Evolutionary conservation across 2,888 invertebrate species (phyloP).

Genomic region (Holacanthella duospinosa): DNA sequence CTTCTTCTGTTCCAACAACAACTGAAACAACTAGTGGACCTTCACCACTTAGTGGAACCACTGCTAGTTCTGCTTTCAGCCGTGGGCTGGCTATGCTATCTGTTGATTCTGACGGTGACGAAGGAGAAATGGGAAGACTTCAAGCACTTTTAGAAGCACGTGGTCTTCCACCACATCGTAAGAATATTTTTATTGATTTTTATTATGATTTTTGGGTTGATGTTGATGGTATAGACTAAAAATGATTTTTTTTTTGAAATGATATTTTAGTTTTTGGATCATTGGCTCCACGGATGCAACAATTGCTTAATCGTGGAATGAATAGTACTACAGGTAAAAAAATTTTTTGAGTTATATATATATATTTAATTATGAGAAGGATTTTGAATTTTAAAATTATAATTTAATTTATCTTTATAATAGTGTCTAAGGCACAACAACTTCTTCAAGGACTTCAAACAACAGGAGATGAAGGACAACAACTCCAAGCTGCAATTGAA

Average conservation of each 20-base stretch:
- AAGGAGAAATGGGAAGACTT: conserved; percentile 87
- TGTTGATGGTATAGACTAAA: neutral
- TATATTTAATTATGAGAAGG: neutral
- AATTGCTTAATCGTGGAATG: conserved; percentile 85
- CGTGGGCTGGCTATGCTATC: conserved; percentile 37
- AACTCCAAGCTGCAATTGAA: conserved; percentile 91
- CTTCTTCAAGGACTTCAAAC: conserved; percentile 83
- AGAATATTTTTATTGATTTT: neutral
- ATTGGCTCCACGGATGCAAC: conserved; percentile 91
- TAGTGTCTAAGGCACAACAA: conserved; percentile 84
- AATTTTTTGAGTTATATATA: neutral
- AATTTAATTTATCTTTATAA: conserved; percentile 7
- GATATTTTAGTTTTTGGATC: conserved; percentile 64
- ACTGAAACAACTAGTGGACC: conserved; percentile 11
- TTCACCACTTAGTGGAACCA: conserved; percentile 21
- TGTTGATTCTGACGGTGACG: conserved; percentile 58
- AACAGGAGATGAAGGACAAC: conserved; percentile 87
- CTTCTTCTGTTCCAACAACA: conserved; percentile 21
- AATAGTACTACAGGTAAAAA: conserved; percentile 63
- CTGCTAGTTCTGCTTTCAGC: conserved; percentile 50
- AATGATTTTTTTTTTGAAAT: neutral
- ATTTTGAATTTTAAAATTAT: neutral
- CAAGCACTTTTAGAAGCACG: conserved; percentile 89
- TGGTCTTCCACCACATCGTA: conserved; percentile 80
- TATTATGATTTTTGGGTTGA: neutral